phyloP scores from a whole-genome alignment of 2,113 vertebrate species.

The Calidris pugnax region DNA sequence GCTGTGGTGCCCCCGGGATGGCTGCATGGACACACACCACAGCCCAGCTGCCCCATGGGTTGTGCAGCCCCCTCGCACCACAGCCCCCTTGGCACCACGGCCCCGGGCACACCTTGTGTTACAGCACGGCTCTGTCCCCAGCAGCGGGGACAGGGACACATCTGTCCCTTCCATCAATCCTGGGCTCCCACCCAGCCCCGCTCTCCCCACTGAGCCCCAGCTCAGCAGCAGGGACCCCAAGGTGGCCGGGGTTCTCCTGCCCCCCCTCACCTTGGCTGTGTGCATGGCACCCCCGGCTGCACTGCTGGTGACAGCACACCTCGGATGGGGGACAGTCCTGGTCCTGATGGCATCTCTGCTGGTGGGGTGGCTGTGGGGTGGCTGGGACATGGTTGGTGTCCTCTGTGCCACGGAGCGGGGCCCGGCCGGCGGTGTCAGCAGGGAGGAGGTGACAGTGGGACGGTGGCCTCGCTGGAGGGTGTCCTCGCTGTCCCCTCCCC shows the following conservation, averaged over 20 bases:
- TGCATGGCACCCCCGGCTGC: background rate
- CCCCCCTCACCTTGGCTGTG: background rate
- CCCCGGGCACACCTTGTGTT: background rate
- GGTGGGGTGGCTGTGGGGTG: background rate
- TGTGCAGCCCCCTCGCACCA: background rate
- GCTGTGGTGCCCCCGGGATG: background rate
- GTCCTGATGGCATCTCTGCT: background rate
- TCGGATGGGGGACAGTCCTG: background rate
- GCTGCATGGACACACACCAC: background rate
- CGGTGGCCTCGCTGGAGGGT: fast-evolving
- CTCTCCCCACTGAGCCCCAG: background rate
- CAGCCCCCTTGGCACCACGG: background rate
- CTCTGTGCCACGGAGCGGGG: background rate
- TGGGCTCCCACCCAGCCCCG: background rate
- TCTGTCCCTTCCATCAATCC: fast-evolving
- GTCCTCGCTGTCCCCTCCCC: too few species aligned
- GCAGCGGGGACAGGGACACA: fast-evolving
- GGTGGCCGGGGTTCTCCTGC: background rate
- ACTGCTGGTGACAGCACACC: conserved; percentile 11
- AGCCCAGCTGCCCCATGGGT: fast-evolving
- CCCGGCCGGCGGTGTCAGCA: fast-evolving
- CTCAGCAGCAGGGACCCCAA: fast-evolving
- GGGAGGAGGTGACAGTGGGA: background rate
- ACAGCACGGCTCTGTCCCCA: background rate
- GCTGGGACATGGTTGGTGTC: background rate